Conservation (phyloP, 2,797 vertebrate genomes). For the Lemur catta region DNA sequence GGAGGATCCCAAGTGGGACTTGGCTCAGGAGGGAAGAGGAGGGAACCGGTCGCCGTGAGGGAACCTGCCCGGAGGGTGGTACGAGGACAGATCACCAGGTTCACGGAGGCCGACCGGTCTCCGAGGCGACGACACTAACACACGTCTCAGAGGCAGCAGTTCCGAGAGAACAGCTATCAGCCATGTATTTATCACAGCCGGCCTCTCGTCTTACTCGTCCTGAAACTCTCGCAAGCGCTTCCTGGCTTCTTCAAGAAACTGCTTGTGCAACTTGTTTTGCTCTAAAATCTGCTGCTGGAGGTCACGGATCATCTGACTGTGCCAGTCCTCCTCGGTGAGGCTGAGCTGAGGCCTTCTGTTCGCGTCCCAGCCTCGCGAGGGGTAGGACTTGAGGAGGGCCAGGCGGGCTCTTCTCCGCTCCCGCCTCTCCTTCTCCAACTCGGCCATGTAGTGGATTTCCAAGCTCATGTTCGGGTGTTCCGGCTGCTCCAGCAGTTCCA, state of each 20-base stretch:
- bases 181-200: not conserved
- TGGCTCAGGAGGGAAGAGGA: not conserved
- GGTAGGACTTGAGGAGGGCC: not conserved
- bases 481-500: rapidly evolving
- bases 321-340: rapidly evolving
- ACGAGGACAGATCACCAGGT: no score
- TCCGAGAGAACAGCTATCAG: rapidly evolving
- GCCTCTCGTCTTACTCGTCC: not conserved
- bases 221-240: conserved; percentile 64
- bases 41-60: not conserved
- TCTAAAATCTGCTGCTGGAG: conserved; percentile 53
- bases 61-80: not conserved
- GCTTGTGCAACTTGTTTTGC: conserved; percentile 50
- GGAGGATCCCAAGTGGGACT: not conserved
- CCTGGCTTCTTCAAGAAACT: conserved; percentile 68
- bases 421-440: not conserved
- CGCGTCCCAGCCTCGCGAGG: rapidly evolving
- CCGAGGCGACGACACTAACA: rapidly evolving
- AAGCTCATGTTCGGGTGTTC: not conserved
- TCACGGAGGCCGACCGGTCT: rapidly evolving
- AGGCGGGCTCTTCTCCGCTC: not conserved
- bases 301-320: conserved; percentile 18
- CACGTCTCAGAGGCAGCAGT: not conserved
- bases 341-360: rapidly evolving
- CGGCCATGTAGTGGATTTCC: not conserved